Percentiles rank a stretch among this genome's conserved stretches.
Evolutionary conservation across 2,888 invertebrate species (phyloP).

Genomic region (Blera fallax): DNA sequence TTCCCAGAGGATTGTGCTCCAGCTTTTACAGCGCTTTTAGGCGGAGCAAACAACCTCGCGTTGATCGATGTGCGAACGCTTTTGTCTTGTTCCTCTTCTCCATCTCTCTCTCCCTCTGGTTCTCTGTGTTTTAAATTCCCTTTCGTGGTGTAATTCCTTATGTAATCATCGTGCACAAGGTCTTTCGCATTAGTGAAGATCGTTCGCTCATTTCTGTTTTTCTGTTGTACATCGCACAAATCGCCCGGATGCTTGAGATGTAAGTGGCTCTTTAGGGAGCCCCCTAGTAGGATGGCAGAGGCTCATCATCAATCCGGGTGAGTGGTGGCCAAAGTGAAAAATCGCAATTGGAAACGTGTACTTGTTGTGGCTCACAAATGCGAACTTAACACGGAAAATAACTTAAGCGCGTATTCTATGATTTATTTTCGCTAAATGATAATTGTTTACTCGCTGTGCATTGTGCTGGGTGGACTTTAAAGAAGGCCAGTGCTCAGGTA

Average conservation of each 20-base stretch:
- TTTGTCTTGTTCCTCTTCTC: slow-evolving; percentile 12
- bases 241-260: slow-evolving; percentile 53
- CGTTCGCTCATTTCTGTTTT: too few species aligned
- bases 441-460: slow-evolving; percentile 35
- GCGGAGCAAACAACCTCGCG: slow-evolving; percentile 27
- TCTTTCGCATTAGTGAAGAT: slow-evolving; percentile 56
- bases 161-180: slow-evolving; percentile 62
- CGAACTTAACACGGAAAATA: slow-evolving; percentile 54
- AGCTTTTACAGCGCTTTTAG: slow-evolving; percentile 37
- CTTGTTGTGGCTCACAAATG: slow-evolving; percentile 44
- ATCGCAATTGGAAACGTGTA: slow-evolving; percentile 45
- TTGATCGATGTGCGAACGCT: slow-evolving; percentile 62
- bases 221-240: slow-evolving; percentile 18
- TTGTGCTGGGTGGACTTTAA: neutral
- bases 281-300: neutral
- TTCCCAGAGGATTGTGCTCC: slow-evolving; percentile 58
- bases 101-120: too few species aligned
- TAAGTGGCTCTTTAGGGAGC: slow-evolving; percentile 7
- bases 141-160: slow-evolving; percentile 59
- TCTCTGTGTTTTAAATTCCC: slow-evolving; percentile 28
- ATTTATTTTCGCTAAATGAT: slow-evolving; percentile 58
- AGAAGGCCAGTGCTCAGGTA: neutral
- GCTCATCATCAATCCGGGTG: slow-evolving; percentile 11
- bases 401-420: slow-evolving; percentile 34
- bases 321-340: slow-evolving; percentile 29